These are phyloP conservation scores for Sarcophaga subvicina DNA, from an alignment of 2,888 invertebrate species.

Conservation along the genomic window DNA sequence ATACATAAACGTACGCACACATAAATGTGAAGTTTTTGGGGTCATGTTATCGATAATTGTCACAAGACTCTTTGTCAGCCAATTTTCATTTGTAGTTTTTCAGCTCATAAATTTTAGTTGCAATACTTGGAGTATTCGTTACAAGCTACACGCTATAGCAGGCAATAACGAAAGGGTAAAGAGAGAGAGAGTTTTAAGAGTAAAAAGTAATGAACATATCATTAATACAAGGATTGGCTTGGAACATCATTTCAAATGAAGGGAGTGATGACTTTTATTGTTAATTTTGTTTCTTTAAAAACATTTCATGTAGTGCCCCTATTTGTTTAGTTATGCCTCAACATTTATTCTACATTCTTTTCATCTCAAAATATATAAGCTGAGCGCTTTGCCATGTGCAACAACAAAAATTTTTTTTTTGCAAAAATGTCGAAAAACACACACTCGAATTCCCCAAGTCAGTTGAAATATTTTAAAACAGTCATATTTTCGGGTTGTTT, in stretches of 20 bases:
- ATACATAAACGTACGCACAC: not conserved
- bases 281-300: too few relatives aligned
- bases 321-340: not conserved
- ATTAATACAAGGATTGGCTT: too few relatives aligned
- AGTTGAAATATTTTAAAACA: conserved; percentile 21
- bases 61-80: conserved; percentile 68
- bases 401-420: too few relatives aligned
- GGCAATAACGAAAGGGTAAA: not conserved
- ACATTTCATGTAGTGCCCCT: too few relatives aligned
- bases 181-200: too few relatives aligned
- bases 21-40: conserved; percentile 45
- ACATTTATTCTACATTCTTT: not conserved
- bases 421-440: conserved; percentile 19
- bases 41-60: conserved; percentile 69
- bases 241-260: too few relatives aligned
- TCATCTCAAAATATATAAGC: not conserved
- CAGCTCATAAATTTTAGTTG: conserved; percentile 63
- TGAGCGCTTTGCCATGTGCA: not conserved
- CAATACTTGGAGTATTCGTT: not conserved
- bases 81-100: conserved; percentile 65
- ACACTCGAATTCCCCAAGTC: conserved; percentile 14
- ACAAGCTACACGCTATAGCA: not conserved
- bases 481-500: too few relatives aligned
- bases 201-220: too few relatives aligned
- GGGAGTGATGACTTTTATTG: too few relatives aligned